Evolutionary conservation across 2,888 invertebrate genomes (phyloP).

Genomic region (Chymomyza procnemis): DNA sequence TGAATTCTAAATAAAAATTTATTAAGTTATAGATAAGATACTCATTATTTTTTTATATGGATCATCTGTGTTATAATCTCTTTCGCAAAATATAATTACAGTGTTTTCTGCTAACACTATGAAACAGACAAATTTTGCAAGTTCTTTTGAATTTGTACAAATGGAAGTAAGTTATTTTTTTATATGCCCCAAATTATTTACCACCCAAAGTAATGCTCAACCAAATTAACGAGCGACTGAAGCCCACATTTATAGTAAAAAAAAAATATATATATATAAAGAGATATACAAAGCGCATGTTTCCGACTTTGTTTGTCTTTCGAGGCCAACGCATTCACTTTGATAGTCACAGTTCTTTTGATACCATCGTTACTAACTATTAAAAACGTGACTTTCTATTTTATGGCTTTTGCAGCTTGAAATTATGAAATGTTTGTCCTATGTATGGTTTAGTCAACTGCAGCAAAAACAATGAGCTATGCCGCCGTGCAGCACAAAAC

Average conservation of each 20-base stretch:
- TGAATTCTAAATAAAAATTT: no score
- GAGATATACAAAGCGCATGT: constrained; percentile 19
- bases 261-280: no score
- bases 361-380: constrained; percentile 39
- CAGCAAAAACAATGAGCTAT: constrained; percentile 35
- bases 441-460: background rate
- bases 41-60: no score
- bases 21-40: no score
- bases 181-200: background rate
- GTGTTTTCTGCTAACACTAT: background rate
- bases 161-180: no score
- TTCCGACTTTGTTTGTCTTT: constrained; percentile 35
- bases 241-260: background rate
- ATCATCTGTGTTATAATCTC: no score
- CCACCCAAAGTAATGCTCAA: background rate
- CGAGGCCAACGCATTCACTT: constrained; percentile 24
- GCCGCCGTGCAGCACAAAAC: background rate
- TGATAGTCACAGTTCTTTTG: constrained; percentile 21
- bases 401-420: constrained; percentile 37
- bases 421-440: constrained; percentile 62
- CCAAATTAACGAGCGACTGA: background rate
- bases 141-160: no score
- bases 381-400: constrained; percentile 61
- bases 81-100: background rate
- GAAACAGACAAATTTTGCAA: background rate